Percentiles rank a stretch among this genome's conserved stretches.
Conservation (phyloP, 2,113 vertebrate genomes). For the Sciurus niger region DNA sequence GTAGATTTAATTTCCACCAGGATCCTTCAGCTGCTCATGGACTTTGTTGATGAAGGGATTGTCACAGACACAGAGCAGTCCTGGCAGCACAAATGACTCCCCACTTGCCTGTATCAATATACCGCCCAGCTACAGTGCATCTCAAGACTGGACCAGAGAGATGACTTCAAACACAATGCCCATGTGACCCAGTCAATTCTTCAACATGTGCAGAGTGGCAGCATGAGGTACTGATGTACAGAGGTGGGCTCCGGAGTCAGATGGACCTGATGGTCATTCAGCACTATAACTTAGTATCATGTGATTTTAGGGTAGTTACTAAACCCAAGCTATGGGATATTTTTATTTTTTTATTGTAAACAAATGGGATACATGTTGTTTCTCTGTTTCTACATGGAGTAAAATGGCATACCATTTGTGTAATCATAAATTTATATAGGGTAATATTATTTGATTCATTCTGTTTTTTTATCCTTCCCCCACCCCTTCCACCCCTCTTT, state of each 20-base stretch:
- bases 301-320: not conserved
- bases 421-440: too few relatives aligned
- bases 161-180: slow-evolving; percentile 8
- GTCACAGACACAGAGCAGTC: not conserved
- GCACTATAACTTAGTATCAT: not conserved
- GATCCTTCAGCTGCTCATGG: slow-evolving; percentile 28
- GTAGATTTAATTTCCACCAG: not conserved
- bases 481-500: too few relatives aligned
- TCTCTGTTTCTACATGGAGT: too few relatives aligned
- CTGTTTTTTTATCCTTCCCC: too few relatives aligned
- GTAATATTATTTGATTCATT: too few relatives aligned
- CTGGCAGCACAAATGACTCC: not conserved
- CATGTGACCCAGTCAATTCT: too few relatives aligned
- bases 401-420: too few relatives aligned
- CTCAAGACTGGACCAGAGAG: not conserved
- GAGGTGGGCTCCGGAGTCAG: not conserved
- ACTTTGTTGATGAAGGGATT: slow-evolving; percentile 4
- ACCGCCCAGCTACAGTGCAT: not conserved
- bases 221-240: not conserved
- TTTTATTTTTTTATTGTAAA: too few relatives aligned
- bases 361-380: too few relatives aligned
- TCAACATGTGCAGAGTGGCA: too few relatives aligned
- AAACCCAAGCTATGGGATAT: too few relatives aligned
- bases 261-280: not conserved
- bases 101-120: not conserved